Base-by-base conservation (phyloP, 2,888 invertebrate genomes). In the Periphyllus acericola region DNA sequence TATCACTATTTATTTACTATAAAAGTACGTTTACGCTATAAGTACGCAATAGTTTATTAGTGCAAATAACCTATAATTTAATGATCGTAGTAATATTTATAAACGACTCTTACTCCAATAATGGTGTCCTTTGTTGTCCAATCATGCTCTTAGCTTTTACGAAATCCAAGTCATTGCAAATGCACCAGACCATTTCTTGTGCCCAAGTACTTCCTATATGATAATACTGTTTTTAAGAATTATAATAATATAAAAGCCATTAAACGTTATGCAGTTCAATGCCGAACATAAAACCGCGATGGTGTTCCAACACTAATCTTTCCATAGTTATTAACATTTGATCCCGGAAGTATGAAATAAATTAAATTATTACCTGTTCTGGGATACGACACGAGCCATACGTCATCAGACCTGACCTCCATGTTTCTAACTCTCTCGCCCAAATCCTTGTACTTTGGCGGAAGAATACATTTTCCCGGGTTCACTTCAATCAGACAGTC, bases 181-280 rank as follows among this genome's bases (percentile, higher is more conserved):
- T 94, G n/a, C 97, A 93, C 96, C 97, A 98, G 3, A 96, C 94
- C 95, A 98, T 97, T 93, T 98, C 98, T 91, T 97, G 97, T 0
- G 96, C 94, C 98, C 98, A 98, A 0, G 98, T 98, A 36, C 97
- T 97, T 25, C 96, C 96, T 96, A 25, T 25, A 25, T 25, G 21
- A 25, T 21, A 25, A 66, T 25, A 5, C 6, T 66, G 25, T n/a
- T n/a, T n/a, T 66, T 21, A 25, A 25, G 19, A 21, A 46, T 46
- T 46, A 5, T 11, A 60, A 60, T 19, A 21, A 60, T n/a, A n/a
- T 3, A 66, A 25, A 25, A 21, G 29, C 14, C 68, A 68, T 68
- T n/a, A 68, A 9, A 29, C 68, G 21, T 60, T 8, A 6, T 6
- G 60, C n/a, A n/a, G n/a, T 4, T 60, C 60, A 60, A 60, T 60